phyloP scores from a whole-genome alignment of 1,140 invertebrate genomes.

The Heterodera carotae region DNA sequence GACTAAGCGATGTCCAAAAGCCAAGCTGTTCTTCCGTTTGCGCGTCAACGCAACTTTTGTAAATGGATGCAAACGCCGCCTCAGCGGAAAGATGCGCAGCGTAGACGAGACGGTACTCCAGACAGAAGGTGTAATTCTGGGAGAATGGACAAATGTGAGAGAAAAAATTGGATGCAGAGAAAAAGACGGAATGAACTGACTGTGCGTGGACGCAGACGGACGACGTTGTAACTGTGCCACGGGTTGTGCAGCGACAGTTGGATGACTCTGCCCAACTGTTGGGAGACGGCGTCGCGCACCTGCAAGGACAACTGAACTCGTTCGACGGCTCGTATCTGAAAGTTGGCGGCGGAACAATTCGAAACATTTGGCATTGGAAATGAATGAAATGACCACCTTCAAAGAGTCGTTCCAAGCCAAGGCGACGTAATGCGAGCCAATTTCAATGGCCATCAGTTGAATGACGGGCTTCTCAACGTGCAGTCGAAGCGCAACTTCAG shows the following conservation, averaged over 20 bases:
- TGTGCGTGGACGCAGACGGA: constrained; percentile 46
- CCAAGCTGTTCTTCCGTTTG: constrained; percentile 43
- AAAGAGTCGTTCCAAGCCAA: constrained; percentile 54
- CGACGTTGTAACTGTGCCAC: constrained; percentile 59
- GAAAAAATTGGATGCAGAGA: constrained; percentile 22
- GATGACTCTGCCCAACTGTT: constrained; percentile 40
- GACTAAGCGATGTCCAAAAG: constrained; percentile 52
- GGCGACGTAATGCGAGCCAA: constrained; percentile 59
- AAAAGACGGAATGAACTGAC: constrained; percentile 10
- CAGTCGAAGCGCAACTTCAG: constrained; percentile 31
- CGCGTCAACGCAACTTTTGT: constrained; percentile 47
- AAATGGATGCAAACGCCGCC: constrained; percentile 15
- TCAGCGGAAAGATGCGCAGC: background rate
- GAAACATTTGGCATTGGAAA: too few relatives aligned
- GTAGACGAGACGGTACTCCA: constrained; percentile 45
- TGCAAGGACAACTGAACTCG: constrained; percentile 44
- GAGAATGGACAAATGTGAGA: constrained; percentile 6
- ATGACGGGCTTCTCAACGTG: constrained; percentile 41
- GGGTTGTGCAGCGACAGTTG: constrained; percentile 58
- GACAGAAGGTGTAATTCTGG: constrained; percentile 60
- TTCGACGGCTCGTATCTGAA: constrained; percentile 42
- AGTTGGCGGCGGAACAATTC: background rate
- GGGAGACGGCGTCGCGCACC: constrained; percentile 39
- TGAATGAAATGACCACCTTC: constrained; percentile 13
- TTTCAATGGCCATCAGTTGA: constrained; percentile 44